A percentile compares a stretch with the other conserved stretches of the same genome.
Conservation (phyloP, 2,888 invertebrate species). For the Lepidocyrtinus sp. region DNA sequence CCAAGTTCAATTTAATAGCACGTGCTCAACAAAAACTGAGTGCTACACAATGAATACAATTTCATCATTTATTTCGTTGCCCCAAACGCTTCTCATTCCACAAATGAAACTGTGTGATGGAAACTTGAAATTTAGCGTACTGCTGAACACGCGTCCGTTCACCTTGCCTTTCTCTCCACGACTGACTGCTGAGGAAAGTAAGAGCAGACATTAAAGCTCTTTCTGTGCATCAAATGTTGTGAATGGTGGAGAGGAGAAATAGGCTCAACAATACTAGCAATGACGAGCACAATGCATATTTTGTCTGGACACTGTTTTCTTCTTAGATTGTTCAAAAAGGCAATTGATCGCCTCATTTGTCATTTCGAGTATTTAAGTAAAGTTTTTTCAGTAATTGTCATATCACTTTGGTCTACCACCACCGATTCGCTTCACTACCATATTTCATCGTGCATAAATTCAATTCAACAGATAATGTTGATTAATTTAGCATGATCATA, state of each 20-base stretch:
- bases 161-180: conserved; percentile 64
- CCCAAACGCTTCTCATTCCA: neutral
- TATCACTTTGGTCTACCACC: no score
- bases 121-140: neutral
- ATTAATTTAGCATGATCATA: neutral
- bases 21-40: neutral
- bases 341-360: conserved; percentile 6
- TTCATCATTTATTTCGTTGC: neutral
- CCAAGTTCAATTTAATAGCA: neutral
- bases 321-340: neutral
- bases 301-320: neutral
- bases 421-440: no score
- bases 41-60: neutral
- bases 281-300: no score
- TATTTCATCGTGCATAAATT: no score
- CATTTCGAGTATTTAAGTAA: neutral
- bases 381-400: conserved; percentile 27
- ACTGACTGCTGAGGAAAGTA: conserved; percentile 60
- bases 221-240: neutral
- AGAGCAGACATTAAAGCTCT: conserved; percentile 48
- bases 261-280: no score
- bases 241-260: neutral
- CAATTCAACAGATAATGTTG: no score
- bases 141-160: conserved; percentile 37
- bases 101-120: neutral